phyloP scores from a whole-genome alignment of 2,113 vertebrate species.

The human (Homo sapiens) region GRCh38 chr14:53936501-53937000 shows the following conservation, averaged over 20 bases:
- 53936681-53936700: not conserved
- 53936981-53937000: not conserved
- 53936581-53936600: not conserved
- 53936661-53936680: not conserved
- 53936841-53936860: not conserved
- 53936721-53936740: not conserved
- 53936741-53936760: not conserved
- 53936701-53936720: not conserved
- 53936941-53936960: not conserved
- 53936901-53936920: not conserved
- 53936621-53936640: not conserved
- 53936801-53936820: not conserved
- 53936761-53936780: not conserved
- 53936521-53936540: not conserved
- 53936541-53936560: not conserved
- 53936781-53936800: slow-evolving; percentile 21
- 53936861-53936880: not conserved
- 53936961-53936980: slow-evolving; percentile 19
- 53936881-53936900: not conserved
- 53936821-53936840: not conserved
- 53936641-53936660: not conserved
- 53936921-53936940: not conserved
- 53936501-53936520: not conserved
- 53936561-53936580: slow-evolving; percentile 37
- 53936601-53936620: not conserved